Conservation (phyloP, 2,113 vertebrate species). For the Thomomys bottae region DNA sequence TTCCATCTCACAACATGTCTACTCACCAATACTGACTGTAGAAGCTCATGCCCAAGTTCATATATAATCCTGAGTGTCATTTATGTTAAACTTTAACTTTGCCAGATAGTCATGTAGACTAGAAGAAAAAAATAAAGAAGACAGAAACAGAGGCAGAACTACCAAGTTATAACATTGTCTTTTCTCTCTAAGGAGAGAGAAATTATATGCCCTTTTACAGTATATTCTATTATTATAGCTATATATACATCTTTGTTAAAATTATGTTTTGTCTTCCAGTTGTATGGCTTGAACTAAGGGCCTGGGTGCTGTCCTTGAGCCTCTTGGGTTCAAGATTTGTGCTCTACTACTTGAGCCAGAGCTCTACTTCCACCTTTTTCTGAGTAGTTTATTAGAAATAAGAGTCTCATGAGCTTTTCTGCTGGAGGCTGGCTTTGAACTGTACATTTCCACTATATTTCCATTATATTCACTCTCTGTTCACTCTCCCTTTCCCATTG, state of each 20-base stretch:
- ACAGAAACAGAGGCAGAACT: background rate
- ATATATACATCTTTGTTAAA: background rate
- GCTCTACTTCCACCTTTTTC: no score
- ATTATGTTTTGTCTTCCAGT: no score
- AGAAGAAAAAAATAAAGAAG: constrained; percentile 13
- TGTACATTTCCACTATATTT: no score
- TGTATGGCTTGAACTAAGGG: no score
- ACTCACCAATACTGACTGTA: background rate
- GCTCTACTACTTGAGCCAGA: no score
- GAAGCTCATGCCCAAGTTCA: background rate
- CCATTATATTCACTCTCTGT: no score
- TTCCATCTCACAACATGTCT: background rate
- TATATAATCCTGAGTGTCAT: background rate
- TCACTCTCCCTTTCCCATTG: no score
- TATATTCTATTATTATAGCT: background rate
- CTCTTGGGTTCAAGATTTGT: no score
- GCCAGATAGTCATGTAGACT: background rate
- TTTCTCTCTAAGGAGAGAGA: background rate
- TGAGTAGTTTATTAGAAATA: no score
- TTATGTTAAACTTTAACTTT: constrained; percentile 45
- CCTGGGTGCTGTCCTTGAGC: no score
- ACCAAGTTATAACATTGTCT: background rate
- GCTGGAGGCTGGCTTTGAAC: no score
- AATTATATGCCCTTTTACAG: background rate
- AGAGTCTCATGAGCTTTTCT: no score